Evolutionary conservation across 2,113 vertebrate genomes (phyloP).

Genomic region (Platysternon megacephalum): DNA sequence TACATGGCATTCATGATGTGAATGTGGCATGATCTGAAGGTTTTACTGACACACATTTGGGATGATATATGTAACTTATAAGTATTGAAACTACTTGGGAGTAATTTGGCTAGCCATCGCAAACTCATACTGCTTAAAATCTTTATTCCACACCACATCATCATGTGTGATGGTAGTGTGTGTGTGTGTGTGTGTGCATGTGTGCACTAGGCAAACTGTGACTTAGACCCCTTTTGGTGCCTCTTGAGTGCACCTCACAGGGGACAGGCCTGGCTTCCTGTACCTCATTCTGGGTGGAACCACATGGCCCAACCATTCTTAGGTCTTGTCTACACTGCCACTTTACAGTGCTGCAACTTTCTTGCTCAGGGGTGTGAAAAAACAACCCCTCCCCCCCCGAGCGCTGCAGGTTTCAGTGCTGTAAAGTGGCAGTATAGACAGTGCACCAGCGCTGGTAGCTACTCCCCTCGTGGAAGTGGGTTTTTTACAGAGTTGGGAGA

Average conservation of each 20-base stretch:
- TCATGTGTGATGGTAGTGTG: not conserved
- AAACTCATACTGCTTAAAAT: not conserved
- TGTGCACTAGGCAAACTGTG: not conserved
- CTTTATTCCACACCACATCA: not conserved
- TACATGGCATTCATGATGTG: not conserved
- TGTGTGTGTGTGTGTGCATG: not conserved
- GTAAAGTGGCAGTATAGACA: too few species aligned
- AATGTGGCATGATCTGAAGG: not conserved
- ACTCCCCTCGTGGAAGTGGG: too few species aligned
- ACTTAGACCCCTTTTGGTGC: not conserved
- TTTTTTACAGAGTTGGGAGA: too few species aligned
- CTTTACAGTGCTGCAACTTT: too few species aligned
- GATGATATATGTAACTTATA: not conserved
- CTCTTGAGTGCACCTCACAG: not conserved
- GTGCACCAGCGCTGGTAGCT: too few species aligned
- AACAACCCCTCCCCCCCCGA: too few species aligned
- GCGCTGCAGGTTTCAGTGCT: too few species aligned
- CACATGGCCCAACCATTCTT: not conserved
- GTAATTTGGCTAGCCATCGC: not conserved
- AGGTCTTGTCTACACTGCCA: not conserved
- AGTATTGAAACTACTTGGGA: not conserved
- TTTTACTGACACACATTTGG: not conserved
- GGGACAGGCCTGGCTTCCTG: not conserved
- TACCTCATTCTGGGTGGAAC: not conserved
- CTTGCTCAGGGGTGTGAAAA: too few species aligned